A percentile compares a stretch with the other conserved stretches of the same genome.
Conservation (phyloP, 1,140 invertebrate genomes). For the Pomacea maculata region DNA sequence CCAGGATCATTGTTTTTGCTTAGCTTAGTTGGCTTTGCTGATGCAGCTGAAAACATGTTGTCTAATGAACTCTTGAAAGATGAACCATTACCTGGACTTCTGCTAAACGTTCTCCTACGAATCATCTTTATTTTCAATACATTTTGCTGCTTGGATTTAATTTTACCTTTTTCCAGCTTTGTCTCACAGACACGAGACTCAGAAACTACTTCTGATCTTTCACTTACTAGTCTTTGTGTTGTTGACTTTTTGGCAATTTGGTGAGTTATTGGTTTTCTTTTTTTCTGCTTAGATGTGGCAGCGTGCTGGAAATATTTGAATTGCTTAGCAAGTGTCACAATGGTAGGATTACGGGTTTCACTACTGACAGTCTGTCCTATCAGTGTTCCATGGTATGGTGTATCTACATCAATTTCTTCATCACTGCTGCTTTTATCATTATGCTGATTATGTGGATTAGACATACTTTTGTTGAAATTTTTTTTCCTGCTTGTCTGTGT, state of each 20-base stretch:
- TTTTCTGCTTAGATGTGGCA: not conserved
- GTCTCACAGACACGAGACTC: not conserved
- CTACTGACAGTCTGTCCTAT: not conserved
- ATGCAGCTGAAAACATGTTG: too few relatives aligned
- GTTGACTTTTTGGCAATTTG: conserved; percentile 6
- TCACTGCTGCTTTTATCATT: not conserved
- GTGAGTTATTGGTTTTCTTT: not conserved
- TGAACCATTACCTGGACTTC: not conserved
- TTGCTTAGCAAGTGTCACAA: not conserved
- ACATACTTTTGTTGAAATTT: not conserved
- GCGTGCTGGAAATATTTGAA: not conserved
- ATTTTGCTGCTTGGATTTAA: not conserved
- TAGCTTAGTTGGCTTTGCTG: too few relatives aligned
- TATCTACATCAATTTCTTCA: conserved; percentile 17
- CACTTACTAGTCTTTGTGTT: not conserved
- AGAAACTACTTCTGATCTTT: not conserved
- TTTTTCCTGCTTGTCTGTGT: not conserved
- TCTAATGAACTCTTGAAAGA: not conserved
- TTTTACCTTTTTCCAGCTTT: not conserved
- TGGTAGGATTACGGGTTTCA: not conserved
- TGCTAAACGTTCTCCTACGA: not conserved
- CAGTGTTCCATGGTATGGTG: conserved; percentile 16
- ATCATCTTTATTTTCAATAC: not conserved
- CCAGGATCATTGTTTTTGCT: too few relatives aligned
- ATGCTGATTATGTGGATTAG: not conserved